Percentiles rank a stretch among this genome's conserved stretches.
phyloP scores from a whole-genome alignment of 2,113 vertebrate species.

The Morone chrysops region DNA sequence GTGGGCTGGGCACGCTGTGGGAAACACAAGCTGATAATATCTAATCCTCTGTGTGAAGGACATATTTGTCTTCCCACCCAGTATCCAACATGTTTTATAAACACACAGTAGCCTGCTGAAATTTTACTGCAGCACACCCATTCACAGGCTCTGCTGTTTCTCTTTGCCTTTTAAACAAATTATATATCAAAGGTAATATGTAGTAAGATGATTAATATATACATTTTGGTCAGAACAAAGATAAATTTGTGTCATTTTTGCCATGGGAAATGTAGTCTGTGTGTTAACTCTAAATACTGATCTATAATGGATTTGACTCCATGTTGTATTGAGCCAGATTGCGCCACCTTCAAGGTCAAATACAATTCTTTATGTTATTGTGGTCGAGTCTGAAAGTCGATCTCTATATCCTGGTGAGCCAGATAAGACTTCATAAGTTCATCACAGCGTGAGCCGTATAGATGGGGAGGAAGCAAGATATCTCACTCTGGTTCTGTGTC shows the following conservation, averaged over 20 bases:
- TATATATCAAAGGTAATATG: not conserved
- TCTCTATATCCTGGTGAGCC: slow-evolving; percentile 41
- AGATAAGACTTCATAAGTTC: slow-evolving; percentile 61
- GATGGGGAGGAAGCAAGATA: slow-evolving; percentile 40
- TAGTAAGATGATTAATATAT: slow-evolving; percentile 13
- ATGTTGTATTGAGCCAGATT: slow-evolving; percentile 20
- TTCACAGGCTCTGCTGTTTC: slow-evolving; percentile 5
- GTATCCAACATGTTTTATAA: slow-evolving; percentile 63
- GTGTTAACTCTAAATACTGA: not conserved
- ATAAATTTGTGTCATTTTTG: not conserved
- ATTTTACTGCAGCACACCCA: slow-evolving; percentile 29
- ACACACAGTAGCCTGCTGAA: slow-evolving; percentile 29
- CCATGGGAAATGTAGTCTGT: not conserved
- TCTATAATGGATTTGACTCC: slow-evolving; percentile 26
- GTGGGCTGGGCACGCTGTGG: slow-evolving; percentile 59
- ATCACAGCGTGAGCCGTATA: slow-evolving; percentile 33
- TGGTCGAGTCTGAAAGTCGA: slow-evolving; percentile 20
- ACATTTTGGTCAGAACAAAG: not conserved
- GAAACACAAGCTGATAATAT: slow-evolving; percentile 78
- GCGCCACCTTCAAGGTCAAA: slow-evolving; percentile 53
- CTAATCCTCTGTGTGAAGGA: slow-evolving; percentile 82
- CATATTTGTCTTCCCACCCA: slow-evolving; percentile 77
- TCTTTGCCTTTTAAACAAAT: slow-evolving; percentile 24
- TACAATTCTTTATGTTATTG: slow-evolving; percentile 34
- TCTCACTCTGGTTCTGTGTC: slow-evolving; percentile 29